Evolutionary conservation across 2,797 vertebrate genomes (phyloP), one percentile per base, ranked within the genome.

Genomic region (Helicolenus hilgendorfi): DNA sequence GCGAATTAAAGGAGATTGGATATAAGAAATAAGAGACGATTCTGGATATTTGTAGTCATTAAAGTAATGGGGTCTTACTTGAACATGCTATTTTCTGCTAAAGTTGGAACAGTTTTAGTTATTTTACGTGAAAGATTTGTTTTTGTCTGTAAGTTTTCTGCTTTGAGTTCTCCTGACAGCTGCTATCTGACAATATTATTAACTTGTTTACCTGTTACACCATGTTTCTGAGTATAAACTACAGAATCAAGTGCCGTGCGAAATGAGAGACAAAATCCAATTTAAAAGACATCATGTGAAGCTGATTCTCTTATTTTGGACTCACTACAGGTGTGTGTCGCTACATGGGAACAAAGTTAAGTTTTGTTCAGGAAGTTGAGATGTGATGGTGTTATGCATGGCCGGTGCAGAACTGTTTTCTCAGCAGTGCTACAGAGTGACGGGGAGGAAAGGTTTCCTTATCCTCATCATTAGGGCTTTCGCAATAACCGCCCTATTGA

Each of bases 1-100:
- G 67, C 65, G 38, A 81, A 84, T 79, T 79, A 71, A 84, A 81
- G 35, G 5, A 75, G 41, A 72, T 22, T 58, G 5, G 24, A 62
- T 22, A 26, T 4, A 38, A 24, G 62, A 64, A 10, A 55, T 55
- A 33, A 31, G 58, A 75, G n/a, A 33, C 11, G 26, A 83, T 33
- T 68, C 13, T 35, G 13, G 20, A 77, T 22, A 38, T 69, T 55
- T 81, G 20, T 2, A 53, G 13, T 20, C 27, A 38, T 72, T 38
- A 60, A 59, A 72, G 31, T 41, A 38, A 26, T 55, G 27, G 2
- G 4, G 33, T 60, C 11, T 60, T 60, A 41, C 8, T 5, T 38
- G 11, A 74, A 74, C 15, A 14, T 18, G 20, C 4, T 53, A 2
- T 29, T 79, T 71, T 69, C 49, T 72, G 45, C 24, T 22, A 29